Conservation (phyloP, 2,888 invertebrate species). For the Torymus auratus region DNA sequence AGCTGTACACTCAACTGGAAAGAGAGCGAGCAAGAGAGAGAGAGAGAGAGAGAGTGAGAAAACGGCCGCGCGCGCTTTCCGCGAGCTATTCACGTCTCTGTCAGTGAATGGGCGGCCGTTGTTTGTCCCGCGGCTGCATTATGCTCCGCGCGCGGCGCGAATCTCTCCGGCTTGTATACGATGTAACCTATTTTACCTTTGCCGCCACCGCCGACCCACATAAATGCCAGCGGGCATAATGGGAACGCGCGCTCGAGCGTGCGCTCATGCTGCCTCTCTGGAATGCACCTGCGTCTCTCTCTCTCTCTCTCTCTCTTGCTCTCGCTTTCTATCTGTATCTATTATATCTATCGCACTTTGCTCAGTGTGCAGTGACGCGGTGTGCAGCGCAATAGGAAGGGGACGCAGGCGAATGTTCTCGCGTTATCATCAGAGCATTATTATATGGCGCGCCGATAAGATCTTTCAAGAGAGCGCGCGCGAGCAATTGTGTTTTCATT, state of each 20-base stretch:
- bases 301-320: too few relatives aligned
- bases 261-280: background rate
- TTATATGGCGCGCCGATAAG: too few relatives aligned
- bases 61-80: background rate
- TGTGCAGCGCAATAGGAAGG: too few relatives aligned
- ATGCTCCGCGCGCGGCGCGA: constrained; percentile 28
- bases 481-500: too few relatives aligned
- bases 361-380: too few relatives aligned
- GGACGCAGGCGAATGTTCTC: too few relatives aligned
- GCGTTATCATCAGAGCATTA: too few relatives aligned
- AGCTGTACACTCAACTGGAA: background rate
- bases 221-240: constrained; percentile 43
- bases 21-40: background rate
- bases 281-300: too few relatives aligned
- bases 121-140: constrained; percentile 49
- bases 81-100: constrained; percentile 39
- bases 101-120: constrained; percentile 42
- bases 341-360: too few relatives aligned
- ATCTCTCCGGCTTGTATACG: constrained; percentile 22
- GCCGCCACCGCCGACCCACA: constrained; percentile 49
- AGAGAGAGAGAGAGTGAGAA: constrained; percentile 1
- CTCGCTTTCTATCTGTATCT: too few relatives aligned
- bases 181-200: constrained; percentile 53
- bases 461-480: too few relatives aligned
- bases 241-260: constrained; percentile 15